Evolutionary conservation across 2,888 invertebrate genomes (phyloP), one percentile per base, ranked within the genome.

Genomic region (Capitulum mitella): DNA sequence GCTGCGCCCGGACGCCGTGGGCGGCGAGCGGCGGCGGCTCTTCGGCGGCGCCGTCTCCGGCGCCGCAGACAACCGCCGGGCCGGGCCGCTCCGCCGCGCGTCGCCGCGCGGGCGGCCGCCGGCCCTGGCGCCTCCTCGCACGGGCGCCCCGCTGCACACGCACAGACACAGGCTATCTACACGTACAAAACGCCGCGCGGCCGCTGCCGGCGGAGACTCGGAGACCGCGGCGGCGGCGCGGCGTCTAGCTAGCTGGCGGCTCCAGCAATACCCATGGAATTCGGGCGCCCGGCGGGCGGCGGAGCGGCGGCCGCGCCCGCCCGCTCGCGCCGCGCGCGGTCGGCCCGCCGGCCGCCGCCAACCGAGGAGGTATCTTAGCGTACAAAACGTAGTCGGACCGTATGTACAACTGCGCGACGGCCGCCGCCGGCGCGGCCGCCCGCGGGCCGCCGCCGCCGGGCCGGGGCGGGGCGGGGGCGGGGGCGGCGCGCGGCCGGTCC

Each of bases 281-380:
- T n/a, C 10, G n/a, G 58, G 12, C 58, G 58, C 10, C 1, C 58
- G 58, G 58, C 58, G 58, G 54, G 29, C 43, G 43, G 43, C 43
- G 43, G n/a, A n/a, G 43, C 43, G 43, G 43, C 43, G 43, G 43
- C 43, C 6, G 12, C 43, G 43, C 6, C 43, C n/a, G 54, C 54
- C 10, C 54, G 48, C 48, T 19, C n/a, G 6, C 46, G 46, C 26
- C n/a, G 26, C 54, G n/a, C 54, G 54, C 26, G 54, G 54, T 10
- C 14, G n/a, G 32, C 61, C 29, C 26, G 54, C 54, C 26, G 26
- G 61, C 61, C n/a, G 29, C 29, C 29, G 64, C 34, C 19, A 32
- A 34, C 64, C 64, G 8, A 32, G 34, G 64, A 64, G 64, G 64
- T 64, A 64, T 64, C 64, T 64, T 64, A 64, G 19, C 64, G 64